Conservation (phyloP, 2,113 vertebrate species). For the Lipotes vexillifer region DNA sequence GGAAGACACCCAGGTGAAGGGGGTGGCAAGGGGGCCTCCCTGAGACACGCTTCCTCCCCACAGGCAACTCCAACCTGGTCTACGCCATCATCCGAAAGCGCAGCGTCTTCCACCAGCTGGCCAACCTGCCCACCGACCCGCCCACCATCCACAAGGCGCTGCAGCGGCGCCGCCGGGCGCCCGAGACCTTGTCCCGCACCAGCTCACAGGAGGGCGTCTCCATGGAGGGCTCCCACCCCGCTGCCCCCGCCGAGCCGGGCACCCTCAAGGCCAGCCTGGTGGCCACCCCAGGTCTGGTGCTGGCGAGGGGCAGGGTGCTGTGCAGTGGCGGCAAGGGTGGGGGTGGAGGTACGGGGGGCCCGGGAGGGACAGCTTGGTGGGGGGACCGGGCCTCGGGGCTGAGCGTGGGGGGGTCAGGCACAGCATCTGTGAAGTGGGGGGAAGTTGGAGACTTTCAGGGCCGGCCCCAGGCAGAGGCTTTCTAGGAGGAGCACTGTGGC, state of each 20-base stretch:
- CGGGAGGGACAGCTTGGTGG: too few relatives aligned
- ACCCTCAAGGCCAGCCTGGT: slow-evolving; percentile 94
- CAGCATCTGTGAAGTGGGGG: not conserved
- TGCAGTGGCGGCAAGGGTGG: not conserved
- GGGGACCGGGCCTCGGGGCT: not conserved
- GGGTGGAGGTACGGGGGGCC: not conserved
- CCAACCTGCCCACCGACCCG: slow-evolving; percentile 91
- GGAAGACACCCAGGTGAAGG: not conserved
- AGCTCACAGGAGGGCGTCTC: slow-evolving; percentile 93
- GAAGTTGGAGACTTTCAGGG: too few relatives aligned
- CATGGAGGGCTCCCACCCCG: slow-evolving; percentile 96
- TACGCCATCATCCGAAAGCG: slow-evolving; percentile 98
- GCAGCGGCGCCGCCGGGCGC: slow-evolving; percentile 89
- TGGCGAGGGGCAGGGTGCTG: not conserved
- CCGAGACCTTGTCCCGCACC: slow-evolving; percentile 91
- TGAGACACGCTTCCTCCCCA: not conserved
- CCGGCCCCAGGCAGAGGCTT: not conserved
- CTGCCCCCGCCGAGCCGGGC: slow-evolving; percentile 94
- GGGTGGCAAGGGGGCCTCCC: not conserved
- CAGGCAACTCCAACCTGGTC: slow-evolving; percentile 97
- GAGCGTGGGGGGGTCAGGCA: not conserved
- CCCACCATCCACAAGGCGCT: slow-evolving; percentile 93
- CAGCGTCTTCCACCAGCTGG: slow-evolving; percentile 95
- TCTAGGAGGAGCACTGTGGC: too few relatives aligned
- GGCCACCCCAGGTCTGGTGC: slow-evolving; percentile 90